Percentiles rank a stretch among this genome's conserved stretches.
These are phyloP conservation scores for Orthosia gothica DNA, from an alignment of 2,888 invertebrate species.

Conservation along the genomic window DNA sequence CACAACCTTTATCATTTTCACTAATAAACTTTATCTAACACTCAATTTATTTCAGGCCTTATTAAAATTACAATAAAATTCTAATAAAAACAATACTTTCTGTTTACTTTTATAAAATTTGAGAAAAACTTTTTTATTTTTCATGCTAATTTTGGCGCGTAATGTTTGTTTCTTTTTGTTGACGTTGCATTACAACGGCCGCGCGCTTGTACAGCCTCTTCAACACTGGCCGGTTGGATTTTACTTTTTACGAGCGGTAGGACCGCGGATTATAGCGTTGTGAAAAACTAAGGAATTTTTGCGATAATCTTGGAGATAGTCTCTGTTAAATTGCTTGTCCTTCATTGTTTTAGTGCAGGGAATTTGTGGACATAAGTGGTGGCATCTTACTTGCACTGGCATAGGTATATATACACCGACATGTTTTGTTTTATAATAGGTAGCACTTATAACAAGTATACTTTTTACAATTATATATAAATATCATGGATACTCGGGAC, in stretches of 20 bases:
- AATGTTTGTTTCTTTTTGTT: constrained; percentile 47
- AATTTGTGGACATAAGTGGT: background rate
- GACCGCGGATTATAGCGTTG: constrained; percentile 43
- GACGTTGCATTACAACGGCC: constrained; percentile 62
- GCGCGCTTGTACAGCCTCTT: constrained; percentile 58
- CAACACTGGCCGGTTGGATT: constrained; percentile 61
- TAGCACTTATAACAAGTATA: too few species aligned
- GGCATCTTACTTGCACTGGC: background rate
- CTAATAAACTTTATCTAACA: constrained; percentile 2
- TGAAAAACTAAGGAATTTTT: constrained; percentile 59
- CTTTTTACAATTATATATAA: too few species aligned
- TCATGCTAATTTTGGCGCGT: constrained; percentile 59
- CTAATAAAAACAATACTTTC: constrained; percentile 28
- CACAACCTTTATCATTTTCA: constrained; percentile 59
- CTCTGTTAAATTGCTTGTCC: constrained; percentile 22
- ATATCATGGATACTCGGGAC: too few species aligned
- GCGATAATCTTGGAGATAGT: constrained; percentile 60
- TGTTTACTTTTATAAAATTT: constrained; percentile 41
- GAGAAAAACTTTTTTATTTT: constrained; percentile 25
- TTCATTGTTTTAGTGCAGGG: constrained; percentile 22
- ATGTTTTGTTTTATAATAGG: background rate
- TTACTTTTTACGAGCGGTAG: constrained; percentile 36
- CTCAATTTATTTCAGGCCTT: background rate
- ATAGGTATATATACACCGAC: too few species aligned
- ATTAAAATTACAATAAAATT: constrained; percentile 11